phyloP scores from a whole-genome alignment of 2,888 invertebrate genomes.

The Eumerus sabulonum region DNA sequence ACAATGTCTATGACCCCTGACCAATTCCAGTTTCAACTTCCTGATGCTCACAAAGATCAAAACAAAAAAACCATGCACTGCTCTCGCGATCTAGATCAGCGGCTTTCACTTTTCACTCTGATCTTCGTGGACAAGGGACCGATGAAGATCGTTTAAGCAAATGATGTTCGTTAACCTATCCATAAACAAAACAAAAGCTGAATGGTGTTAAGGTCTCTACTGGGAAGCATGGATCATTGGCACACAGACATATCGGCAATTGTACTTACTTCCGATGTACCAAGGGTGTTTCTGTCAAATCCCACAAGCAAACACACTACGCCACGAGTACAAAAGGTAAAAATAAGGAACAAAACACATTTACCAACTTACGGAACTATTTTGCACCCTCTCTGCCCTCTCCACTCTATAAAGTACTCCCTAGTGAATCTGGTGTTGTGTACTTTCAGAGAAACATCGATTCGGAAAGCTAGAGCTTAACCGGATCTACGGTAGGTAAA shows the following conservation, averaged over 20 bases:
- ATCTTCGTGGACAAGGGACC: constrained; percentile 8
- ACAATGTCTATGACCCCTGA: too few relatives aligned
- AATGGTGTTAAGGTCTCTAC: constrained; percentile 58
- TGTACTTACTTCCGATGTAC: constrained; percentile 26
- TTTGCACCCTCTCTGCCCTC: constrained; percentile 61
- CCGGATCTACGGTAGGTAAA: constrained; percentile 63
- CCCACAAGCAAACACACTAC: constrained; percentile 39
- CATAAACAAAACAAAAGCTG: constrained; percentile 20
- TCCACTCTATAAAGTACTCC: constrained; percentile 22
- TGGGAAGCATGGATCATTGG: constrained; percentile 33
- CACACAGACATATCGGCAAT: constrained; percentile 28
- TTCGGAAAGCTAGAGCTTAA: constrained; percentile 26
- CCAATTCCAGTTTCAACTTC: too few relatives aligned
- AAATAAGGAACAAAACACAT: constrained; percentile 3
- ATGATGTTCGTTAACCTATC: constrained; percentile 46
- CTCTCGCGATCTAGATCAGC: too few relatives aligned
- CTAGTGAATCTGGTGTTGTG: constrained; percentile 8
- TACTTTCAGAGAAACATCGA: constrained; percentile 44
- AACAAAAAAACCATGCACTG: too few relatives aligned
- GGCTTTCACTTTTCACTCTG: constrained; percentile 46
- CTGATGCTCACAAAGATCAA: too few relatives aligned
- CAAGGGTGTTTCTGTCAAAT: constrained; percentile 51
- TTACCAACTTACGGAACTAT: constrained; percentile 59
- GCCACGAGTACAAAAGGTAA: too few relatives aligned
- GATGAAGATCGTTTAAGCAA: constrained; percentile 14